Base-by-base conservation (phyloP, 2,797 vertebrate genomes). In the Streptopelia turtur region DNA sequence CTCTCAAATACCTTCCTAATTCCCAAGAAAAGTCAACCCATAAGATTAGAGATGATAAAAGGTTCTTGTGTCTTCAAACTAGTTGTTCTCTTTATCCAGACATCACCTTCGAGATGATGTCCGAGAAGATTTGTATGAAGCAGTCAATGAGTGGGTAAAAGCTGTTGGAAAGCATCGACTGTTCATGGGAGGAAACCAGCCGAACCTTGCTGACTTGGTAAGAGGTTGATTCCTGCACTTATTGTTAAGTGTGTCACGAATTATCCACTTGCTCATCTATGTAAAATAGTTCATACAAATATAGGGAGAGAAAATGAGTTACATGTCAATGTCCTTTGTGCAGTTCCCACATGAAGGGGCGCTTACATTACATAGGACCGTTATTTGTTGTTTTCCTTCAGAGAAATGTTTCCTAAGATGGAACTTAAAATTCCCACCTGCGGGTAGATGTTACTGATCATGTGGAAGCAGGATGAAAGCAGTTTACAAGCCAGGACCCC, bases 161-260 rank as follows among this genome's bases (percentile, higher is more conserved):
- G 99, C 99, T 16, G 96, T 99, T 47, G 99, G 99, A 87, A 98
- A 98, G 88, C 97, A 98, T 50, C 98, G 98, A 91, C 98, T 97
- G 61, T 99, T 99, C 97, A 99, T 99, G 99, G 99, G 99, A 0
- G 99, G 99, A 89, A 98, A 98, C 47, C 93, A 97, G 49, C 99
- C 99, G 0, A 99, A 99, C 96, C 98, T 99, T 8, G 99, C 99
- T 13, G 99, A 99, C 96, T 97, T 99, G 99, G 99, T 99, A 97
- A 98, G 98, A 61, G 11, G 10, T 66, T 85, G 30, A 61, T 87
- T 85, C 31, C 47, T 87, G 23, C 7, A 4, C 39, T 14, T 64
- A 3, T 9, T 69, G 7, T 41, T 75, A 50, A 31, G 6, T 41
- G 8, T 55, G 6, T 35, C 57, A 37, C 16, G 39, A 6, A 11